Conservation (phyloP, 1,140 invertebrate species). For the Himalopsyche phryganea region DNA sequence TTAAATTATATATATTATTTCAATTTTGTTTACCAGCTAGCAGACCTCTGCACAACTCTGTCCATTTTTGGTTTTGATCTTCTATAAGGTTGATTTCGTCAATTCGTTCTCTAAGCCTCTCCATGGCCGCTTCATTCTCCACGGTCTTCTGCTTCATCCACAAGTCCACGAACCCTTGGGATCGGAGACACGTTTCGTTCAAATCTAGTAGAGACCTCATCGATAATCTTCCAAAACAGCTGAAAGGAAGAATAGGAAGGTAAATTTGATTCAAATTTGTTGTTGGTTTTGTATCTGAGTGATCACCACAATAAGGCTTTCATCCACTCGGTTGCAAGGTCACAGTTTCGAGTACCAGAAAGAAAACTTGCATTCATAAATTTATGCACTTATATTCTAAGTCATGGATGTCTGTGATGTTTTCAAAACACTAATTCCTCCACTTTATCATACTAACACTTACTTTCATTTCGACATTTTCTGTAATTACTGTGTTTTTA, state of each 20-base stretch:
- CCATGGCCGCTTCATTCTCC: slow-evolving; percentile 58
- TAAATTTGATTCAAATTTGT: no score
- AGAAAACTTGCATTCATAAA: no score
- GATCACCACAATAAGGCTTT: no score
- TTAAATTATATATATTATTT: no score
- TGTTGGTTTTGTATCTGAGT: no score
- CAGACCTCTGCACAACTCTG: slow-evolving; percentile 58
- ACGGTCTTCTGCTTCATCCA: slow-evolving; percentile 72
- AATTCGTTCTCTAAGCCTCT: slow-evolving; percentile 51
- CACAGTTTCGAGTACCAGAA: background rate
- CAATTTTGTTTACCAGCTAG: slow-evolving; percentile 58
- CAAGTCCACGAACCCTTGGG: slow-evolving; percentile 90
- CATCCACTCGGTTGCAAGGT: no score
- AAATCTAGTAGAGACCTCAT: slow-evolving; percentile 87
- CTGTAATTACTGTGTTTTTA: no score
- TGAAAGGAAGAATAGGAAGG: slow-evolving; percentile 44
- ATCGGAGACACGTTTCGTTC: slow-evolving; percentile 85
- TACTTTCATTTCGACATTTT: no score
- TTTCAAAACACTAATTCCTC: no score
- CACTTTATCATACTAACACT: no score
- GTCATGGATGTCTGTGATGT: no score
- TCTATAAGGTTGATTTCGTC: slow-evolving; percentile 56
- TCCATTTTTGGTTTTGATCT: slow-evolving; percentile 54
- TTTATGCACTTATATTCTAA: no score
- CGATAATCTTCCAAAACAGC: slow-evolving; percentile 82